Evolutionary conservation across 2,888 invertebrate species (phyloP), one percentile per base, ranked within the genome.

Genomic region (Dryomyza anilis): DNA sequence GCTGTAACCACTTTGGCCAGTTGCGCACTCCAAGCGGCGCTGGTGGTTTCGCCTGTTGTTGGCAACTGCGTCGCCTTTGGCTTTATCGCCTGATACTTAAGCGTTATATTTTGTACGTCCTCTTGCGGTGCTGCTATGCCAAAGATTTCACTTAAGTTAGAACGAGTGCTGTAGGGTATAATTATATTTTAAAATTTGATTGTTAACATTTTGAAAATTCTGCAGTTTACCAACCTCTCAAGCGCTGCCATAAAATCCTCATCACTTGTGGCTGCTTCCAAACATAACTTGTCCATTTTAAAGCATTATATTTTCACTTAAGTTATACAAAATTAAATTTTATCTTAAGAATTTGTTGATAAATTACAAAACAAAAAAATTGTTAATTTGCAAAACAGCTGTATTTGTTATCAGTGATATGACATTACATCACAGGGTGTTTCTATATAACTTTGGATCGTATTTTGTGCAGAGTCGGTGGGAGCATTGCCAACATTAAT

Each of bases 1-100:
- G 76, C 76, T 2, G 69, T 71, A 0, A 76, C 78, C 0, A 77
- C 74, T 71, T 75, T 77, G 1, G 76, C 79, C 46, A 74, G 36
- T 43, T 73, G 60, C 6, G 76, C 72, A 45, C 52, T 70, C 74
- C 76, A 77, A 14, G 66, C 57, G 25, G 63, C 56, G 14, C 46
- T 50, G 1, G 64, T 14, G 10, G 58, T 14, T 33, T 61, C 55
- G 6, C 30, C 45, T n/a, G n/a, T n/a, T n/a, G n/a, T n/a, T 1
- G 59, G 3, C 0, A 53, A 23, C 21, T 21, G 23, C 30, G 23
- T 7, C 2, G 27, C 5, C 2, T 14, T 61, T 0, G n/a, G 67
- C 59, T 72, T 76, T 0, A 68, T 69, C n/a, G 75, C 69, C 57
- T 74, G 67, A 59, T 76, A 75, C 64, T 74, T 76, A 5, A 76